A percentile compares a stretch with the other conserved stretches of the same genome.
Evolutionary conservation across 2,797 vertebrate genomes (phyloP).

Genomic region (Poeciliopsis paucimaculata): DNA sequence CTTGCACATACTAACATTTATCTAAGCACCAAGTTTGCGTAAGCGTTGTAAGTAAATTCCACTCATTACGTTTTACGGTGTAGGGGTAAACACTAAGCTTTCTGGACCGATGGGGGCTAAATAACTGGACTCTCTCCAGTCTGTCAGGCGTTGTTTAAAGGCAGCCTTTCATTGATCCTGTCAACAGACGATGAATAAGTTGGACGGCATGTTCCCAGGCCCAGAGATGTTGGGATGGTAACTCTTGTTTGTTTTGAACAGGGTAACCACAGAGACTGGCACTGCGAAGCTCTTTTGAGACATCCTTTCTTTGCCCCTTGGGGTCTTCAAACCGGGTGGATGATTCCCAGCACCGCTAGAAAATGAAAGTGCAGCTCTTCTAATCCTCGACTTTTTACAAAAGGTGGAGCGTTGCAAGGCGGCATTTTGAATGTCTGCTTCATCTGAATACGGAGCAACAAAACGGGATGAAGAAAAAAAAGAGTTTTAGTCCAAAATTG

Average conservation of each 20-base stretch:
- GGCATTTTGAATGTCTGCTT: neutral
- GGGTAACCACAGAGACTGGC: slow-evolving; percentile 55
- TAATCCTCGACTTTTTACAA: neutral
- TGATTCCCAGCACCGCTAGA: slow-evolving; percentile 31
- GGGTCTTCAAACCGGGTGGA: slow-evolving; percentile 37
- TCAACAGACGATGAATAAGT: slow-evolving; percentile 56
- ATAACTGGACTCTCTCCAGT: slow-evolving; percentile 35
- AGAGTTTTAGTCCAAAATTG: neutral
- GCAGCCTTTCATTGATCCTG: slow-evolving; percentile 40
- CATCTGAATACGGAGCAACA: neutral
- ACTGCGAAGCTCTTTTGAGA: slow-evolving; percentile 59
- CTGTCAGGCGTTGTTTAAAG: slow-evolving; percentile 40
- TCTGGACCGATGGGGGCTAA: slow-evolving; percentile 20
- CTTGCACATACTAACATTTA: neutral
- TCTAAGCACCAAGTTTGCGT: neutral
- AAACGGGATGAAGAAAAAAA: neutral
- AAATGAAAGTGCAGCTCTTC: slow-evolving; percentile 22
- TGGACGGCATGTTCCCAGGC: slow-evolving; percentile 60
- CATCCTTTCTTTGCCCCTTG: slow-evolving; percentile 32
- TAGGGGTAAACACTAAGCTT: neutral
- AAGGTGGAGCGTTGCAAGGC: neutral
- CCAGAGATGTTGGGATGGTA: slow-evolving; percentile 76
- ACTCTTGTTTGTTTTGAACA: slow-evolving; percentile 69
- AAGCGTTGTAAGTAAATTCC: neutral
- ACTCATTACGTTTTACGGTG: too few relatives aligned